Conservation (phyloP, 2,888 invertebrate genomes). For the Cryptops parisi region DNA sequence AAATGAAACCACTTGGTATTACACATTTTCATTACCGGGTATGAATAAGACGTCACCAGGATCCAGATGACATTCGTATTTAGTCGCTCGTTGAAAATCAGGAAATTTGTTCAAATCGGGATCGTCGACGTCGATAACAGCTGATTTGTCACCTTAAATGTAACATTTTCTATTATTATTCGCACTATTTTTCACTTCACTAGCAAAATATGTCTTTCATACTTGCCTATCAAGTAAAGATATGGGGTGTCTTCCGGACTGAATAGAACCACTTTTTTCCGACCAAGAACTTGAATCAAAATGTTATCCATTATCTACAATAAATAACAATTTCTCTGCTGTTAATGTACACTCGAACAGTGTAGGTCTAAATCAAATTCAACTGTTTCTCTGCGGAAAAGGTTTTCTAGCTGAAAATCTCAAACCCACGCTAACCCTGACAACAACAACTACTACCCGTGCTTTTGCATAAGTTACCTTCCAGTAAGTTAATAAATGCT, state of each 20-base stretch:
- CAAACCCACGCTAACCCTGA: background rate
- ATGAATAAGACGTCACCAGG: constrained; percentile 40
- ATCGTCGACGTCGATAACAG: constrained; percentile 37
- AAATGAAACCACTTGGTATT: background rate
- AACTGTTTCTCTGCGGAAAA: too few species aligned
- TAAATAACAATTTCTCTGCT: background rate
- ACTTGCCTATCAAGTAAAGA: constrained; percentile 36
- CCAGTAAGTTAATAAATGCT: background rate
- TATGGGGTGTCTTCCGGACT: constrained; percentile 36
- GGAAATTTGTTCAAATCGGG: constrained; percentile 35
- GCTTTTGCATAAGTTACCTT: background rate
- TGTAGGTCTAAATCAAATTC: constrained; percentile 2
- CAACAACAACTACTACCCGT: background rate
- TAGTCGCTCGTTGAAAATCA: constrained; percentile 31
- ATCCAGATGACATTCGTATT: constrained; percentile 32
- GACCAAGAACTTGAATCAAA: constrained; percentile 37
- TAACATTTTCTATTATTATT: too few species aligned
- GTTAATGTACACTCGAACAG: background rate
- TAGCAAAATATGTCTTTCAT: too few species aligned
- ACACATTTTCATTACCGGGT: constrained; percentile 29
- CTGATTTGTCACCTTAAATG: constrained; percentile 37
- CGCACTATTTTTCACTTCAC: too few species aligned
- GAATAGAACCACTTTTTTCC: constrained; percentile 37
- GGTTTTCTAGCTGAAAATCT: too few species aligned
- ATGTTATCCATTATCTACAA: constrained; percentile 39